Conservation (phyloP, 2,797 vertebrate genomes). For the Pteropus rufus region DNA sequence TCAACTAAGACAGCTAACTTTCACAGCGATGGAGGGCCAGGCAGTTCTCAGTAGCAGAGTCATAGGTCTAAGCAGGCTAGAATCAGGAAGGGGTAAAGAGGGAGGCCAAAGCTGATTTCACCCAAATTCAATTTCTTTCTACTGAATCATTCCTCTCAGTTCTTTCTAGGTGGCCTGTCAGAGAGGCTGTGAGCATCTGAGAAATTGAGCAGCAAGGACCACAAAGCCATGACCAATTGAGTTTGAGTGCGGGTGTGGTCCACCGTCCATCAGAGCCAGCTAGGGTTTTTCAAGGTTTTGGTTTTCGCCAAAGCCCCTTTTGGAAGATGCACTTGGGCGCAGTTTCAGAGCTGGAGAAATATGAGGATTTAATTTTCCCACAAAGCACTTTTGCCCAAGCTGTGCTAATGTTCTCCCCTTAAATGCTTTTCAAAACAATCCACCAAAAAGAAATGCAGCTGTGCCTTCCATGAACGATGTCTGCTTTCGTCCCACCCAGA, state of each 20-base stretch:
- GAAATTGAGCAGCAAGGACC: neutral
- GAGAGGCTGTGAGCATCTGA: neutral
- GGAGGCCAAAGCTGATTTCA: neutral
- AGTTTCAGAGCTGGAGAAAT: neutral
- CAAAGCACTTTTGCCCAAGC: conserved; percentile 7
- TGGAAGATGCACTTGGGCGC: neutral
- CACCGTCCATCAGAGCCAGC: neutral
- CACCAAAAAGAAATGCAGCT: neutral
- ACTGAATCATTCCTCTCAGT: neutral
- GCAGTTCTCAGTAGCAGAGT: neutral
- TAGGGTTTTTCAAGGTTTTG: neutral
- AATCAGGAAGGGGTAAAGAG: neutral
- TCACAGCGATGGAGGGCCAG: neutral
- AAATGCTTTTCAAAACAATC: conserved; percentile 14
- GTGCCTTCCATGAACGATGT: neutral
- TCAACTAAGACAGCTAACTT: neutral
- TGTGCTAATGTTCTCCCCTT: conserved; percentile 34
- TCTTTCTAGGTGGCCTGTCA: neutral
- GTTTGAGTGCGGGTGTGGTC: neutral
- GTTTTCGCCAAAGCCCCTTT: neutral
- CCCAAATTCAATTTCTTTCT: neutral
- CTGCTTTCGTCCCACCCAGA: neutral
- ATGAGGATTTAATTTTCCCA: conserved; percentile 22
- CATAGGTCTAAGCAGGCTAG: neutral
- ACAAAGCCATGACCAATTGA: neutral